These are phyloP conservation scores for Antechinus flavipes DNA, from an alignment of 2,113 vertebrate species.

Conservation along the genomic window DNA sequence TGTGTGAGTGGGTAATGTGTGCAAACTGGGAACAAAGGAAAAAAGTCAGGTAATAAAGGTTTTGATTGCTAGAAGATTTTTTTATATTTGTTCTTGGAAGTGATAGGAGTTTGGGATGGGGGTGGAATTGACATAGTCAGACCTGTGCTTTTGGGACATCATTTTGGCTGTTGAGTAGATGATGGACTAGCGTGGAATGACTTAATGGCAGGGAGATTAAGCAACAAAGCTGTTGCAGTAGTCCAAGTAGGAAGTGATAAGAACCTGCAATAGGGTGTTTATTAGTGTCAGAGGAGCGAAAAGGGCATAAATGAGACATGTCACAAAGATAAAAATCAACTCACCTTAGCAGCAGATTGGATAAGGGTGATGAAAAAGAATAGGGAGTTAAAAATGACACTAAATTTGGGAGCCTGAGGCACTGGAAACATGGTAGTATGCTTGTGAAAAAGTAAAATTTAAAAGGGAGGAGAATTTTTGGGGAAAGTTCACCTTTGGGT, in stretches of 20 bases:
- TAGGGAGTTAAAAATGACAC: neutral
- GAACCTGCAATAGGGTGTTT: neutral
- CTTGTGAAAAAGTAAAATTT: no score
- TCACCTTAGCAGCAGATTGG: neutral
- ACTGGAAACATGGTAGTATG: no score
- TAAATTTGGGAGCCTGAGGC: no score
- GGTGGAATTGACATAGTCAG: neutral
- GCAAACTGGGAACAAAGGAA: no score
- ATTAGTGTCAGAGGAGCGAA: neutral
- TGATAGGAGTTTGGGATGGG: no score
- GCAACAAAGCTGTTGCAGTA: neutral
- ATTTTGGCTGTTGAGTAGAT: neutral
- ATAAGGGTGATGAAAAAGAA: neutral
- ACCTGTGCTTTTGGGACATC: neutral
- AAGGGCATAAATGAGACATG: neutral
- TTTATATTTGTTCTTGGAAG: no score
- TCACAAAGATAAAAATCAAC: neutral
- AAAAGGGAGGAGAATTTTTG: no score
- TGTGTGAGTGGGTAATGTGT: no score
- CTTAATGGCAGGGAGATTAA: neutral
- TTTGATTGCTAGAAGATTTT: no score
- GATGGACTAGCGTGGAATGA: neutral
- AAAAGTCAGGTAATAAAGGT: no score
- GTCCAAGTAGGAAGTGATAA: neutral
- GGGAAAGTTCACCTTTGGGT: neutral